Evolutionary conservation across 2,113 vertebrate species (phyloP).

Genomic region (Zapus hudsonius): DNA sequence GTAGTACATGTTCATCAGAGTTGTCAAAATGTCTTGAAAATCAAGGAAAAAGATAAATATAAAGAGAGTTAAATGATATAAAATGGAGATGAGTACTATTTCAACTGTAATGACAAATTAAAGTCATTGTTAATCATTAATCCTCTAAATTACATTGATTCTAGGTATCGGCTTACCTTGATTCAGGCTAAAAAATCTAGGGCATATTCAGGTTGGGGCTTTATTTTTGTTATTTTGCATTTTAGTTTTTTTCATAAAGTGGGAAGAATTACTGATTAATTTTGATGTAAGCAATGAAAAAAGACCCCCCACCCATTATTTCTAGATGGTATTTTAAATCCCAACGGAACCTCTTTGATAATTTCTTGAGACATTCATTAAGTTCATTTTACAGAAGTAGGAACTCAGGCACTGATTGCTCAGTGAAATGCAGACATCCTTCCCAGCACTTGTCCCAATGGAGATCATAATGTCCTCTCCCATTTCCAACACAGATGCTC

Average conservation of each 20-base stretch:
- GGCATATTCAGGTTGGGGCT: not conserved
- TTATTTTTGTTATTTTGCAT: constrained; percentile 40
- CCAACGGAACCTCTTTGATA: not conserved
- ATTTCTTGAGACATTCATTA: not conserved
- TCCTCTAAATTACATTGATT: constrained; percentile 12
- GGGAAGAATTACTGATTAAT: not conserved
- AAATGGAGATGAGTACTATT: not conserved
- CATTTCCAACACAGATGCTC: not conserved
- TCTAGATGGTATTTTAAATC: constrained; percentile 18
- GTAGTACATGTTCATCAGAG: not conserved
- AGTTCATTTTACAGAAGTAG: not conserved
- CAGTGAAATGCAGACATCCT: not conserved
- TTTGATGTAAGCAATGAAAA: not conserved
- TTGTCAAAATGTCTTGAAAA: constrained; percentile 20
- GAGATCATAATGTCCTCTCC: not conserved
- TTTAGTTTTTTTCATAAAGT: not conserved
- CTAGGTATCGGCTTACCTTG: not conserved
- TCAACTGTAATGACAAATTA: not conserved
- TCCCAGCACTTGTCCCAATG: not conserved
- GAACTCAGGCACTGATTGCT: not conserved
- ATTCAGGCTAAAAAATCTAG: constrained; percentile 9
- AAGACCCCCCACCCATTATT: not conserved
- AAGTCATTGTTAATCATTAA: constrained; percentile 37
- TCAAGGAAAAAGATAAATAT: not conserved
- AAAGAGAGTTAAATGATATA: not conserved